phyloP scores from a whole-genome alignment of 2,113 vertebrate species.

The Marcusenius ussheri region DNA sequence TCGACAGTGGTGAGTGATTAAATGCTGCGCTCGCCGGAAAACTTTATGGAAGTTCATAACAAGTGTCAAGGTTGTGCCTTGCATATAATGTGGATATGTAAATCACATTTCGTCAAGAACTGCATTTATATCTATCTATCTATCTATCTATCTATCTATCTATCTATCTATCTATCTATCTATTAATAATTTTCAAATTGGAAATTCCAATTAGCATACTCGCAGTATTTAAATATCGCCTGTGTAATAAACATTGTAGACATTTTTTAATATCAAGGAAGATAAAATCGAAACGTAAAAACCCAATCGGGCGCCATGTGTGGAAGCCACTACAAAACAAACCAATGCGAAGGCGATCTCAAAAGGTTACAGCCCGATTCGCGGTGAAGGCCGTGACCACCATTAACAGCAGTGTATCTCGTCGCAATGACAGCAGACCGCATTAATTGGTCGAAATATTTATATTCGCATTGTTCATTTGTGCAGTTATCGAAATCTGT shows the following conservation, averaged over 20 bases:
- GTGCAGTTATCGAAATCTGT: not conserved
- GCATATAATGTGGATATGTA: not conserved
- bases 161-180: not conserved
- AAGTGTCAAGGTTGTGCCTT: not conserved
- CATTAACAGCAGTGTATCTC: not conserved
- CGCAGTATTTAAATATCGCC: not conserved
- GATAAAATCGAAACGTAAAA: not conserved
- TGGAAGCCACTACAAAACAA: not conserved
- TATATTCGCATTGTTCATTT: not conserved
- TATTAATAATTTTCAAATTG: not conserved
- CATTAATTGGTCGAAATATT: not conserved
- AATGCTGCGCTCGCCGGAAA: not conserved
- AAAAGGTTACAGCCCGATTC: not conserved
- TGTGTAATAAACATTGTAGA: not conserved
- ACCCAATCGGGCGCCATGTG: not conserved
- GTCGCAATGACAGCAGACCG: not conserved
- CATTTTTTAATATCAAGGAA: not conserved
- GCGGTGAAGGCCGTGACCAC: not conserved
- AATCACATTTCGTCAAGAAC: not conserved
- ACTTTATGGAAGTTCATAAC: not conserved
- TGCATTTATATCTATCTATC: not conserved
- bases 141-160: not conserved
- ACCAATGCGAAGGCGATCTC: not conserved
- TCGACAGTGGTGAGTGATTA: not conserved
- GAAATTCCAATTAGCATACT: not conserved